Base-by-base conservation (phyloP, 2,888 invertebrate species). In the Molorchus minor region DNA sequence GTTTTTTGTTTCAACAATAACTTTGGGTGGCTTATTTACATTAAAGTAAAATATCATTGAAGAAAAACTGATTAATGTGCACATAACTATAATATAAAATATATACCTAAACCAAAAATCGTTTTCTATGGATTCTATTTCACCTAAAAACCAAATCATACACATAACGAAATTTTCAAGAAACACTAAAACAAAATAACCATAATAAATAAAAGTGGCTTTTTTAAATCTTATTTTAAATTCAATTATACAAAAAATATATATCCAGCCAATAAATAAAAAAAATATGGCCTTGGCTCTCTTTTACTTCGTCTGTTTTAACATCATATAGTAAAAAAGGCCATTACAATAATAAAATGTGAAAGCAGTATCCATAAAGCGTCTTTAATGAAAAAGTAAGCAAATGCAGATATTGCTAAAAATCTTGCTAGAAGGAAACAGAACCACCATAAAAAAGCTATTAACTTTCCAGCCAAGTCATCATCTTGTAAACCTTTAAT, bases 391-490 rank as follows among this genome's bases (percentile, higher is more conserved):
- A 87, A 89, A 75, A 90, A 89, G 67, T 87, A 85, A 19, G 87
- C 87, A 71, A 91, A 89, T 0, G 87, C 84, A 0, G 88, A 86
- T 40, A 92, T 84, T 19, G 91, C 85, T 45, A 91, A 80, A 79
- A 92, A 83, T 43, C 93, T 84, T 35, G 89, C 86, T n/a, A 87
- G 75, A 44, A 92, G 85, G 74, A 92, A 92, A 38, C 87, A 81
- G 64, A 90, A 87, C 93, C 93, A 93, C 75, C 90, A 91, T n/a
- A 89, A 77, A 73, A 88, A 90, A 19, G 89, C 84, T 2, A 92
- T 82, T 3, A 88, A 76, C 67, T 87, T 87, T 8, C 89, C 90
- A 0, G 88, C 84, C 1, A 87, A 84, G 71, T 92, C 91, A 69
- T 92, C 92, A 64, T 91, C 90, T 64, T 90, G 88, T 5, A 92